Base-by-base conservation (phyloP, 2,113 vertebrate species). In the Alosa alosa region DNA sequence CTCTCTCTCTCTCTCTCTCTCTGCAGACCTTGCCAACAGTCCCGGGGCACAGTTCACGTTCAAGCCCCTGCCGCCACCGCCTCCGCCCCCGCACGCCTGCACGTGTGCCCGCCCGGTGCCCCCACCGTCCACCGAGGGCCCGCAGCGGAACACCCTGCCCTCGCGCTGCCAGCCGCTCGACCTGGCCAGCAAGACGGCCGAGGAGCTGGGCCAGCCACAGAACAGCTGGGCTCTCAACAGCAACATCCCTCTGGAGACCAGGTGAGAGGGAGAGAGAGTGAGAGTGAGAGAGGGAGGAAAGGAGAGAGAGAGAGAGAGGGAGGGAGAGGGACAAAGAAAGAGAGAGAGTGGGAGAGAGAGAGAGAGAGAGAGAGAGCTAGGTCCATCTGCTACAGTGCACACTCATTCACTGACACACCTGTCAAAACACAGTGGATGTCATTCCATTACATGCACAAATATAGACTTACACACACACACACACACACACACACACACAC, bases 141-240 rank as follows among this genome's bases (percentile, higher is more conserved):
- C 96, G 50, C 96, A 97, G 92, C 94, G 96, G 83, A 95, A 96
- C 39, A 96, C 96, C 0, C 94, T 96, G 93, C 96, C 96, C 3
- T 94, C 94, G 0, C 95, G 96, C 82, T 96, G 96, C 92, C 96
- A 96, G 86, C 95, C 95, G 81, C 94, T 94, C 15, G 96, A 96
- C 1, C 95, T 94, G 1, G 94, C 92, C 87, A 94, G 94, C 82
- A 87, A 90, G 84, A 55, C 81, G 11, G 81, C 94, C 0, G 96
- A 96, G 22, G 96, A 96, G n/a, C 94, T 95, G 0, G 94, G 95
- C 83, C 96, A 96, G 84, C 95, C 97, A 17, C 96, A 97, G 60
- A 97, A 97, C 94, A 97, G 94, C 93, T 97, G 96, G 96, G 96
- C 96, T 68, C 88, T 97, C 81, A 97, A 97, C 90, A 97, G 96